Conservation (phyloP, 1,140 invertebrate genomes). For the Drosophila pallidifrons region DNA sequence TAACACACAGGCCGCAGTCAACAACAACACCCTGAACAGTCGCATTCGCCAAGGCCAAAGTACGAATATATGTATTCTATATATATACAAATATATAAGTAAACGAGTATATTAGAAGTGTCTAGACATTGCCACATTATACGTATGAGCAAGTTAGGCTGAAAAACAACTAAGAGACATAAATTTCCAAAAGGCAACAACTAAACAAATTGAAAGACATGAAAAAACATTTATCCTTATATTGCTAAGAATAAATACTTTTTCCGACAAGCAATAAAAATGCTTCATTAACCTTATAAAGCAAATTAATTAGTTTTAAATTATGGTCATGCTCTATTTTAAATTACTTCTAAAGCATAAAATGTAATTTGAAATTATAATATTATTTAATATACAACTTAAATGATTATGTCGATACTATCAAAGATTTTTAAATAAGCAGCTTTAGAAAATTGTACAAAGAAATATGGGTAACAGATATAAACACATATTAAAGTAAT, state of each 20-base stretch:
- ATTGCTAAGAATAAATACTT: not conserved
- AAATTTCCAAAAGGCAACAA: not conserved
- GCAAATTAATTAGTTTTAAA: not conserved
- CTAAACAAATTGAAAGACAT: not conserved
- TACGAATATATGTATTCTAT: constrained; percentile 27
- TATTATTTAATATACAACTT: too few relatives aligned
- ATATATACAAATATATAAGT: constrained; percentile 55
- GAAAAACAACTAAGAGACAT: constrained; percentile 40
- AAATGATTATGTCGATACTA: too few relatives aligned
- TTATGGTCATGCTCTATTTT: not conserved
- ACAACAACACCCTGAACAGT: not conserved
- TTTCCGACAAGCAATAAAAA: not conserved
- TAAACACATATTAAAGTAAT: constrained; percentile 48
- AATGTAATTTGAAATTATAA: too few relatives aligned
- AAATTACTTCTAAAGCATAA: too few relatives aligned
- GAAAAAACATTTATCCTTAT: not conserved
- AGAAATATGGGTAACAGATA: not conserved
- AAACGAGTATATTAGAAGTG: constrained; percentile 73
- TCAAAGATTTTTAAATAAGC: too few relatives aligned
- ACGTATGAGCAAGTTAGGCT: constrained; percentile 44
- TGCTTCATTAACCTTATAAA: not conserved
- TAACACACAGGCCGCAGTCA: constrained; percentile 49
- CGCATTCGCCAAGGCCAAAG: constrained; percentile 29
- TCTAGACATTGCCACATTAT: constrained; percentile 71
- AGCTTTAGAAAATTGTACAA: too few relatives aligned